phyloP scores from a whole-genome alignment of 2,113 vertebrate species.

The Mobula hypostoma region DNA sequence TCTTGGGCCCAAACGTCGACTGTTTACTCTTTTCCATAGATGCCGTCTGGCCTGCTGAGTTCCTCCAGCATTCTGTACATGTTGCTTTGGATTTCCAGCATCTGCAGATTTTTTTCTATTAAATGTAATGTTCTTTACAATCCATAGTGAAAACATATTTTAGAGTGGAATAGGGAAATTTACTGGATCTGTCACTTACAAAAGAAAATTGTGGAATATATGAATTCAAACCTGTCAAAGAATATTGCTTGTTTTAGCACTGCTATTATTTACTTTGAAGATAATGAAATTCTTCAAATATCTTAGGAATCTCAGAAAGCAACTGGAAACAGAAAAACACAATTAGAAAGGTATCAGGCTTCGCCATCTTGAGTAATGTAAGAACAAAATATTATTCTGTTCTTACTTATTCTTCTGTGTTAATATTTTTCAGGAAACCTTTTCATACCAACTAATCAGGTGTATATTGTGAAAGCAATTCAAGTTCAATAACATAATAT shows the following conservation, averaged over 20 bases:
- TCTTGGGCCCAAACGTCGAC: no score
- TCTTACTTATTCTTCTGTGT: background rate
- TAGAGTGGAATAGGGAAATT: background rate
- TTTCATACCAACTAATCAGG: background rate
- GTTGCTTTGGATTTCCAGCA: no score
- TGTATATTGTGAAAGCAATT: background rate
- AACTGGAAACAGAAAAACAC: background rate
- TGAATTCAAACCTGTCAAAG: background rate
- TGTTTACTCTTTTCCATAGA: no score
- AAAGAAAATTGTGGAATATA: background rate
- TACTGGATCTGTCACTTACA: no score
- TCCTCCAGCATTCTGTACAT: no score
- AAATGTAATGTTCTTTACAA: background rate
- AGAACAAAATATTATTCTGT: background rate
- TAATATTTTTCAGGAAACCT: background rate
- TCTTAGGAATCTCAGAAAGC: no score
- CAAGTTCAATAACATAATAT: background rate
- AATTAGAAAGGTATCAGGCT: background rate
- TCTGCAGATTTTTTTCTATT: no score
- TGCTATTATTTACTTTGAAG: background rate
- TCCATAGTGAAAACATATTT: no score
- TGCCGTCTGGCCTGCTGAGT: no score
- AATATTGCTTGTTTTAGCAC: background rate
- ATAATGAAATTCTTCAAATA: background rate
- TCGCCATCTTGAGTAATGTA: background rate